Evolutionary conservation across 2,888 invertebrate genomes (phyloP), one percentile per base, ranked within the genome.

Genomic region (Coenonympha glycerion): DNA sequence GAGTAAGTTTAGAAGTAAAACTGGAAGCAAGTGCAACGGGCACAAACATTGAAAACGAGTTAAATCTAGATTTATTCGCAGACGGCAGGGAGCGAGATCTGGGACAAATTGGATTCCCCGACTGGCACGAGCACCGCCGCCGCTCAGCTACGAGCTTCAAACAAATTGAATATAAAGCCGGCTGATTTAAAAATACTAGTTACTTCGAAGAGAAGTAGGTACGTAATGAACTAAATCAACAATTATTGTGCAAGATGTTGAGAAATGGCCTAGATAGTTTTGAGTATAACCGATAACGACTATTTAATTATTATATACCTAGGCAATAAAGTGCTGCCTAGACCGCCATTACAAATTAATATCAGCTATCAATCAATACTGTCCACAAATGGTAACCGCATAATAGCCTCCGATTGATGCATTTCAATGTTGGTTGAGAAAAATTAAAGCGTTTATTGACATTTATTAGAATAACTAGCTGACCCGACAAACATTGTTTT

Each of bases 101-200:
- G 57, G 54, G 63, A 61, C 63, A 72, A 75, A 75, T 74, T 72
- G 63, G 62, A 73, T 76, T 71, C 57, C 61, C 61, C 48, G 47
- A 57, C 57, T 52, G 42, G 41, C 53, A 26, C 52, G 48, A 37
- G 53, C 51, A 22, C 33, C 26, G 24, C 16, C 31, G 36, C 19
- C 31, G 31, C 31, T 37, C 34, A 11, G 11, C 21, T 34, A 24
- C 45, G 11, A 42, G 22, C 37, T 47, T 26, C 30, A 21, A 46
- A 26, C 18, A 47, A 55, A 53, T 52, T 49, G 41, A 55, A 58
- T 55, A 26, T 36, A 47, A 39, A 36, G 37, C 37, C 42, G 44
- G 51, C 53, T 53, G 53, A 59, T 58, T 62, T 62, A 40, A 59
- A 60, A 58, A 60, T 52, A 55, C 55, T 55, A 52, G 57, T 40